Percentiles rank a stretch among this genome's conserved stretches.
Evolutionary conservation across 2,888 invertebrate species (phyloP).

Genomic region (Trachelus stipa): DNA sequence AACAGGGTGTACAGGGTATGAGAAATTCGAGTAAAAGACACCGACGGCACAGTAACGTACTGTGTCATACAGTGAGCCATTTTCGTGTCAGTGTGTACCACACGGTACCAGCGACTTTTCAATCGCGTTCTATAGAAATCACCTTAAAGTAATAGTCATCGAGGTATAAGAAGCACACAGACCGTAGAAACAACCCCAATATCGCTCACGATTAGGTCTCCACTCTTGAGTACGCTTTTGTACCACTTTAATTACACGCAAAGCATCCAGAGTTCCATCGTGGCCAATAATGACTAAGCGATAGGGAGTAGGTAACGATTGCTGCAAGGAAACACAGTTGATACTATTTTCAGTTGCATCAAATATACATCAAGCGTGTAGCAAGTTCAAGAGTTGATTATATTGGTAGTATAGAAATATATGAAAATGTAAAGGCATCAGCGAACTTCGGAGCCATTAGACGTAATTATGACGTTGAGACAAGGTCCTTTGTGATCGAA

Average conservation of each 20-base stretch:
- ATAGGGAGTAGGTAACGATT: background rate
- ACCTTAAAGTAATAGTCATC: conserved; percentile 23
- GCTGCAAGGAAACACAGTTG: background rate
- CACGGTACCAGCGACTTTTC: conserved; percentile 29
- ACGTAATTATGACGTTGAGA: conserved; percentile 4
- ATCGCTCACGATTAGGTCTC: conserved; percentile 11
- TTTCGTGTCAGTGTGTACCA: conserved; percentile 22
- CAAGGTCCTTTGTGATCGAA: conserved; percentile 1
- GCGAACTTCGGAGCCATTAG: background rate
- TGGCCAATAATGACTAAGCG: conserved; percentile 18
- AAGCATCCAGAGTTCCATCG: conserved; percentile 4
- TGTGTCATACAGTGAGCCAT: conserved; percentile 17
- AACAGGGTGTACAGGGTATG: background rate
- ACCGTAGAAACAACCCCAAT: conserved; percentile 19
- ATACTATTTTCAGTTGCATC: background rate
- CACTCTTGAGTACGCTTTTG: conserved; percentile 9
- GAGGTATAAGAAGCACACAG: conserved; percentile 5
- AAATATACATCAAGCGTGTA: background rate
- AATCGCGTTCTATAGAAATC: conserved; percentile 12
- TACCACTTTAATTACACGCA: conserved; percentile 21
- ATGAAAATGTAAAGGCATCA: background rate
- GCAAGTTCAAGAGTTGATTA: background rate
- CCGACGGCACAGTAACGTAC: conserved; percentile 9
- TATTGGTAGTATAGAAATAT: background rate
- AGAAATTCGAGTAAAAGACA: conserved; percentile 4